phyloP scores from a whole-genome alignment of 2,888 invertebrate genomes.

The Pycnomerus fuliginosus region DNA sequence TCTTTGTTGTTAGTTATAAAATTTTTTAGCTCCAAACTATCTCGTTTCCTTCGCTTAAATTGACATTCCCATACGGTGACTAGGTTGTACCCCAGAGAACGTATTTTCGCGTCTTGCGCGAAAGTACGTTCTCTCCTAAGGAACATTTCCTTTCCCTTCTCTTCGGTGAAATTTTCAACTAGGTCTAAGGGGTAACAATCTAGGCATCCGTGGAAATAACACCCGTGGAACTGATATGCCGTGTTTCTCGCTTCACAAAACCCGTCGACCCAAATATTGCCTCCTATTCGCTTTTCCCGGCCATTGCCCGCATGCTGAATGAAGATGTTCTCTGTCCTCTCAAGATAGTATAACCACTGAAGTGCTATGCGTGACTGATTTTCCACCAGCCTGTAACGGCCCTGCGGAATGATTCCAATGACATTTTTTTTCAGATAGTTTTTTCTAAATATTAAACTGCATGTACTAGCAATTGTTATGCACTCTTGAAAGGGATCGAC shows the following conservation, averaged over 20 bases:
- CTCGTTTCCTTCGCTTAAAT: no score
- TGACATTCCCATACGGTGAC: slow-evolving; percentile 1
- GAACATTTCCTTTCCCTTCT: no score
- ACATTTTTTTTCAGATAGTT: slow-evolving; percentile 6
- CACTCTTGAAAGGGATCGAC: slow-evolving; percentile 15
- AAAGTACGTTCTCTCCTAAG: neutral
- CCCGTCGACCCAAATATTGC: slow-evolving; percentile 4
- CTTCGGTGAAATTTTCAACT: no score
- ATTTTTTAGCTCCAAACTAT: no score
- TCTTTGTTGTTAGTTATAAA: no score
- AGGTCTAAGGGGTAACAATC: no score
- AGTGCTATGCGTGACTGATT: slow-evolving; percentile 5
- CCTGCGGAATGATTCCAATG: slow-evolving; percentile 3
- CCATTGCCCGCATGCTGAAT: slow-evolving; percentile 11
- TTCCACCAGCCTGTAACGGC: slow-evolving; percentile 7
- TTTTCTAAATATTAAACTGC: slow-evolving; percentile 10
- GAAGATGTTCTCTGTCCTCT: no score
- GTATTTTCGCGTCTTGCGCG: neutral
- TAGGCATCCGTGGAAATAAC: no score
- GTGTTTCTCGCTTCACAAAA: slow-evolving; percentile 7
- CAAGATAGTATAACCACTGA: no score
- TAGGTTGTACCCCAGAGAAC: neutral
- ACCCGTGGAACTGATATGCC: slow-evolving; percentile 12
- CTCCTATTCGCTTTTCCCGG: slow-evolving; percentile 1
- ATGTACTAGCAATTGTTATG: slow-evolving; percentile 7